Percentiles rank a stretch among this genome's conserved stretches.
Evolutionary conservation across 1,140 invertebrate genomes (phyloP).

Genomic region (Pseudomyrmex flavicornis): DNA sequence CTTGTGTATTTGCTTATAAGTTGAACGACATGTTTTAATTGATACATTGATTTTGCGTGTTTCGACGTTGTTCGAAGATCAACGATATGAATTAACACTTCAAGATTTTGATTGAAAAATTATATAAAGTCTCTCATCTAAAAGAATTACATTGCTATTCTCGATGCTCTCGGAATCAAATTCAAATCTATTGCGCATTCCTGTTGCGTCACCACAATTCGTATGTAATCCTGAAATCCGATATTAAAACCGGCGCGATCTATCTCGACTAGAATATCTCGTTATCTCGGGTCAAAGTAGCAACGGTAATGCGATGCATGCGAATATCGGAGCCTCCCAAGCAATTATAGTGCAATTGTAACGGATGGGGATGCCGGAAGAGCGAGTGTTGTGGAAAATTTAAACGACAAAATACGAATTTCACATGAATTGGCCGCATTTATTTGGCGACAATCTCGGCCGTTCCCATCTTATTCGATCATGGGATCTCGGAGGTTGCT

Average conservation of each 20-base stretch:
- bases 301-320: constrained; percentile 46
- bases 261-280: constrained; percentile 53
- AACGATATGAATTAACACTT: no score
- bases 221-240: constrained; percentile 57
- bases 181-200: constrained; percentile 45
- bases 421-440: constrained; percentile 1
- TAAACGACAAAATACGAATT: neutral
- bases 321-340: constrained; percentile 4
- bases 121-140: neutral
- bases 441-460: constrained; percentile 39
- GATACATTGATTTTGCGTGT: neutral
- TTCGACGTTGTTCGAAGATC: neutral
- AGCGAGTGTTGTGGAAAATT: neutral
- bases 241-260: constrained; percentile 56
- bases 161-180: constrained; percentile 12
- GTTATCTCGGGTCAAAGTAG: constrained; percentile 54
- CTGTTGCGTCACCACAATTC: constrained; percentile 33
- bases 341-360: constrained; percentile 41
- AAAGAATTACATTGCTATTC: neutral
- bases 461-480: constrained; percentile 35
- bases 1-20: neutral
- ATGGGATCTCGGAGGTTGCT: constrained; percentile 22
- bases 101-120: no score
- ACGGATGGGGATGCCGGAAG: neutral
- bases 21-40: neutral